phyloP scores from a whole-genome alignment of 2,113 vertebrate genomes.

The Lepidothrix coronata region DNA sequence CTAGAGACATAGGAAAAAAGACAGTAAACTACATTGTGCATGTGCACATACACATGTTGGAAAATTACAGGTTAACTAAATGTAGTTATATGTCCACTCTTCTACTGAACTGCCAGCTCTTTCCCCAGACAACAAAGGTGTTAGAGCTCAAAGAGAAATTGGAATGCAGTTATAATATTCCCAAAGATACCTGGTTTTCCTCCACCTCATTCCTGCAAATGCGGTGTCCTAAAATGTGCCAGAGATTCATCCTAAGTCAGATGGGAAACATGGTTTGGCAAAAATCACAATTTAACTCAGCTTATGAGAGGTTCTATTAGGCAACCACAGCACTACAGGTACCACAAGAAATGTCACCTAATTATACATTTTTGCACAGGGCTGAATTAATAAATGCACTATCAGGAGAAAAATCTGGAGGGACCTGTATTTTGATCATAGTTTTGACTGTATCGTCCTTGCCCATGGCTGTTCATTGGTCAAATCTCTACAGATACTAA shows the following conservation, averaged over 20 bases:
- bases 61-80: neutral
- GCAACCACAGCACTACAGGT: neutral
- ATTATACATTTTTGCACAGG: neutral
- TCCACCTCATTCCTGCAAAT: neutral
- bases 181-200: neutral
- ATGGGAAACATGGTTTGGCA: neutral
- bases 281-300: neutral
- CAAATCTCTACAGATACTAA: neutral
- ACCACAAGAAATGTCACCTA: neutral
- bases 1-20: neutral
- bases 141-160: neutral
- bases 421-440: neutral
- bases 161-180: neutral
- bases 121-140: neutral
- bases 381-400: neutral
- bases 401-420: neutral
- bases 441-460: neutral
- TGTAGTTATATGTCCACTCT: neutral
- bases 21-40: neutral
- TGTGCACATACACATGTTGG: accelerated
- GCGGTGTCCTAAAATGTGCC: neutral
- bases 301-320: neutral
- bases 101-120: neutral
- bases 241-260: neutral
- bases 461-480: neutral